Evolutionary conservation across 2,797 vertebrate species (phyloP), one percentile per base, ranked within the genome.

Genomic region (Neosilurus mollespiculum): DNA sequence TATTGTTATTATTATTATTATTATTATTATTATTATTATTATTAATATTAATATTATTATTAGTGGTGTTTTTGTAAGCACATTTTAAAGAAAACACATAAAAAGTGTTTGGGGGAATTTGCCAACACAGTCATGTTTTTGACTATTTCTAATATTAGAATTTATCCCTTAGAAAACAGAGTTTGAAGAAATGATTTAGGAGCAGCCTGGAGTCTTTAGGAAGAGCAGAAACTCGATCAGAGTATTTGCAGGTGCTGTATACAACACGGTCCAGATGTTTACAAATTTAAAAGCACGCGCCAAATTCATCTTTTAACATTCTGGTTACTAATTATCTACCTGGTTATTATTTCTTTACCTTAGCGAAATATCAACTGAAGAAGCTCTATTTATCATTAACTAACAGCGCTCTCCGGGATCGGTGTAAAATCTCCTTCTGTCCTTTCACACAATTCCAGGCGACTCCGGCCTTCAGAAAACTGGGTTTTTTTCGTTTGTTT

Each of bases 321-420:
- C 91, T 94, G 53, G 93, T 95, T 94, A 94, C 92, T 94, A 94
- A 95, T 95, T 94, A 94, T 94, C 93, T 85, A 92, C 89, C 69
- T 72, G 88, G 91, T 92, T 92, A 90, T 88, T 91, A 92, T 93
- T 94, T 92, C 87, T 93, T 92, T 92, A 89, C 90, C 90, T 93
- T 92, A 89, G 87, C 71, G 91, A 94, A 93, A 93, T 91, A 93
- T 92, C 89, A 93, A 89, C 90, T 90, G 91, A 92, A 90, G 88
- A 83, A 87, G 86, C 86, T 89, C 89, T 88, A 93, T 94, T 92
- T 94, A 94, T 94, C 91, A 94, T 95, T 93, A 94, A 94, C 93
- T 86, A 84, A 81, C 86, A 85, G 80, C 87, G 24, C 88, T 72
- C 43, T 62, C 24, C n/a, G 16, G 12, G n/a, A 6, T 8, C 51